These are phyloP conservation scores for Pseudomyrmex flavicornis DNA, from an alignment of 1,140 invertebrate species.

Conservation along the genomic window DNA sequence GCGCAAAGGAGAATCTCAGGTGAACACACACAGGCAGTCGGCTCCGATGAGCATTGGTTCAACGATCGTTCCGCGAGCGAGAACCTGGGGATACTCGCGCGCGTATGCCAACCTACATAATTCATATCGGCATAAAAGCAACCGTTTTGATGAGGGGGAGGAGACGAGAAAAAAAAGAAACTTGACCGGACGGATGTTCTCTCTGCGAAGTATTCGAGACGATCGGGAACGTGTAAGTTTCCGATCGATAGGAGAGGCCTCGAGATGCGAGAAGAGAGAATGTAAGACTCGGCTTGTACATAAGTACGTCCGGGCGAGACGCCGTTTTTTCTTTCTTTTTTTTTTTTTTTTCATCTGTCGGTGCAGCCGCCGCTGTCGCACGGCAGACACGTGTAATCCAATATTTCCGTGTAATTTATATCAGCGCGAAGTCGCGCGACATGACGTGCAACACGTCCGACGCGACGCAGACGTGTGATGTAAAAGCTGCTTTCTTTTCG, in stretches of 20 bases:
- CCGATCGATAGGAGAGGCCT: too few relatives aligned
- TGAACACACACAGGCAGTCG: constrained; percentile 57
- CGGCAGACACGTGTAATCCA: constrained; percentile 63
- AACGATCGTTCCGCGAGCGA: constrained; percentile 74
- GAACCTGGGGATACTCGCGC: constrained; percentile 67
- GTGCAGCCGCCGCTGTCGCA: constrained; percentile 27
- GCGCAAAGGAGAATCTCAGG: not conserved
- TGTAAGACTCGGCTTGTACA: not conserved
- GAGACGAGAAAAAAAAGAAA: constrained; percentile 3
- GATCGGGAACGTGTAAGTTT: constrained; percentile 6
- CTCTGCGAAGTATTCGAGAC: constrained; percentile 7
- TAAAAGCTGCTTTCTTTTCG: not conserved
- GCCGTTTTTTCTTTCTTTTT: not conserved
- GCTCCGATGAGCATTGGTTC: constrained; percentile 74
- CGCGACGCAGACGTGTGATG: constrained; percentile 11
- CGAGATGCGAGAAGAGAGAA: not conserved
- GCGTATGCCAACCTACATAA: constrained; percentile 69
- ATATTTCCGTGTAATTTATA: constrained; percentile 77
- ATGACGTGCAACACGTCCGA: constrained; percentile 21
- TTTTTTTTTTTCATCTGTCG: constrained; percentile 22
- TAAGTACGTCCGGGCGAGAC: not conserved
- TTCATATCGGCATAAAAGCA: constrained; percentile 68
- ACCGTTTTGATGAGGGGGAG: constrained; percentile 46
- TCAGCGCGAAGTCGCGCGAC: constrained; percentile 42
- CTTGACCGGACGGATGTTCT: constrained; percentile 7